These are phyloP conservation scores for Eurytoma californica DNA, from an alignment of 2,888 invertebrate genomes.

Conservation along the genomic window DNA sequence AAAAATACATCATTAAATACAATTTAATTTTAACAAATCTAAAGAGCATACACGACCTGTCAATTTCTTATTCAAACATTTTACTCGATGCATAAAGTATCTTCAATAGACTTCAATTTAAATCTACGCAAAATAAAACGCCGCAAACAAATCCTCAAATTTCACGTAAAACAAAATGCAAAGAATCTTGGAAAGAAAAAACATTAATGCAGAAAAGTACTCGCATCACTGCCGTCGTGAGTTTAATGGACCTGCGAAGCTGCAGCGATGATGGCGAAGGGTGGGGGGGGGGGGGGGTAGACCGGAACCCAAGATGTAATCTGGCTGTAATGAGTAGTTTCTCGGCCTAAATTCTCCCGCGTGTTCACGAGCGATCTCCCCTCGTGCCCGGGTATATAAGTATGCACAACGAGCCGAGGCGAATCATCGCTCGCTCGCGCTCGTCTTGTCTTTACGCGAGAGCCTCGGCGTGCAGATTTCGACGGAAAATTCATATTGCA, in stretches of 20 bases:
- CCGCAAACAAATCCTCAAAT: too few relatives aligned
- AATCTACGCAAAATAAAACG: too few relatives aligned
- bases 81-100: too few relatives aligned
- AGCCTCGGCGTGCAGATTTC: slow-evolving; percentile 5
- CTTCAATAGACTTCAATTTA: too few relatives aligned
- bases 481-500: background rate
- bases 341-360: slow-evolving; percentile 67
- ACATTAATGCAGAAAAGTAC: too few relatives aligned
- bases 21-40: too few relatives aligned
- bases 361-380: slow-evolving; percentile 31
- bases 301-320: slow-evolving; percentile 68
- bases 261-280: background rate
- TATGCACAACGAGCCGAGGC: background rate
- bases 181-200: too few relatives aligned
- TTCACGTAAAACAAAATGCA: too few relatives aligned
- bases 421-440: slow-evolving; percentile 3
- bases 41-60: too few relatives aligned
- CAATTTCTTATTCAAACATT: too few relatives aligned
- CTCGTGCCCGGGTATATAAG: background rate
- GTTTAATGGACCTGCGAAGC: background rate
- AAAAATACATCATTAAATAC: too few relatives aligned
- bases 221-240: too few relatives aligned
- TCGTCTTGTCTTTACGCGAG: slow-evolving; percentile 29
- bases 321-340: slow-evolving; percentile 73
- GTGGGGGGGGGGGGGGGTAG: slow-evolving; percentile 9